Conservation (phyloP, 1,140 invertebrate species). For the Polypedilum vanderplanki region DNA sequence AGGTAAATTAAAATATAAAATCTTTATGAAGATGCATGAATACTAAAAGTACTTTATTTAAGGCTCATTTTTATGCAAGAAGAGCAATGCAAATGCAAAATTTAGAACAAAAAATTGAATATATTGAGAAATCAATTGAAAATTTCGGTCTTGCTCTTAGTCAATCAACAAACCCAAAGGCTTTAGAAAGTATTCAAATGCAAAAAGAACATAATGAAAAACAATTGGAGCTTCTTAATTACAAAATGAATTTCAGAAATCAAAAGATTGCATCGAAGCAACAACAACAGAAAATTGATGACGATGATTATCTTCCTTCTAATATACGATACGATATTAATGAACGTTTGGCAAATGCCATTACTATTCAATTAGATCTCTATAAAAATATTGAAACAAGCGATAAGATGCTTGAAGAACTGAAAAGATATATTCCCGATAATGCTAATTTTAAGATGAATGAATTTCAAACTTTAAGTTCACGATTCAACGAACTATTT, state of each 20-base stretch:
- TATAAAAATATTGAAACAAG: not conserved
- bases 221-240: not conserved
- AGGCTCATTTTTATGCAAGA: constrained; percentile 4
- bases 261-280: not conserved
- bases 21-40: not conserved
- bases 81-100: not conserved
- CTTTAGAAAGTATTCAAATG: not conserved
- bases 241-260: not conserved
- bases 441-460: not conserved
- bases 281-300: not conserved
- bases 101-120: not conserved
- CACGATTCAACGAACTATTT: not conserved
- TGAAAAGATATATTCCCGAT: not conserved
- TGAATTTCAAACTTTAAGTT: not conserved
- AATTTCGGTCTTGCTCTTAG: not conserved
- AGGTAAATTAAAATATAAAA: not conserved
- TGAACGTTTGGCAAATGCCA: not conserved
- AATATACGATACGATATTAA: too few species aligned
- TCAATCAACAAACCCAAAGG: not conserved
- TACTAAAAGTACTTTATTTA: not conserved
- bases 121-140: not conserved
- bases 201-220: not conserved
- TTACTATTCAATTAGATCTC: not conserved
- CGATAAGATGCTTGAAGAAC: not conserved
- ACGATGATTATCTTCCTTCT: not conserved